Percentiles rank a stretch among this genome's conserved stretches.
phyloP scores from a whole-genome alignment of 2,797 vertebrate species.

The Arremon brunneinucha region DNA sequence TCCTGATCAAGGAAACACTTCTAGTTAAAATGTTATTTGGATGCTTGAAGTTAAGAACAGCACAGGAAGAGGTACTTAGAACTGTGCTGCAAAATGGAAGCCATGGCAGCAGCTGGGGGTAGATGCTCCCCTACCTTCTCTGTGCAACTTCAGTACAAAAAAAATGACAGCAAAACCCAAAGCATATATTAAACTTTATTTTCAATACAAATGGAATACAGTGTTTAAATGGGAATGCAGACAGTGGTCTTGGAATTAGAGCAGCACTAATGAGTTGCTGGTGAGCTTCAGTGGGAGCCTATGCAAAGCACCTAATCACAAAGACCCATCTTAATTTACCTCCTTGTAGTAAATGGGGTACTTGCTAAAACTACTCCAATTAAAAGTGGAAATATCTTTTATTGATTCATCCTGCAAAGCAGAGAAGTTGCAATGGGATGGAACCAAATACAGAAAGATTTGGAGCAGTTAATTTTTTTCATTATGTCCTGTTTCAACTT shows the following conservation, averaged over 20 bases:
- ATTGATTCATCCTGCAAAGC: not conserved
- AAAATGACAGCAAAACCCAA: not conserved
- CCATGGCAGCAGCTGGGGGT: accelerated
- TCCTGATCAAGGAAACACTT: not conserved
- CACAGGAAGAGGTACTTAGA: not conserved
- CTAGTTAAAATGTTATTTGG: not conserved
- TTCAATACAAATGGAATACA: not conserved
- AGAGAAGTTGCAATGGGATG: not conserved
- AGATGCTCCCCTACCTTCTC: not conserved
- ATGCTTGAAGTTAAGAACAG: not conserved
- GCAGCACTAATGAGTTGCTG: not conserved
- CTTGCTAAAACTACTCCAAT: not conserved
- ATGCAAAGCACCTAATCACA: not conserved
- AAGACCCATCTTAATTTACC: not conserved
- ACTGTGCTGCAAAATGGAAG: not conserved
- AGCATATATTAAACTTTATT: not conserved
- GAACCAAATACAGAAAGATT: not conserved
- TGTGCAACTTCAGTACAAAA: not conserved
- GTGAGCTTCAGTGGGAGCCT: not conserved
- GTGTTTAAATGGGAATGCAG: not conserved
- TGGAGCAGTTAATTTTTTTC: not conserved
- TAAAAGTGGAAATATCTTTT: not conserved
- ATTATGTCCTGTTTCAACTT: not conserved
- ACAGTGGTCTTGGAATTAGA: not conserved
- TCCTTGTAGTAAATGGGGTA: not conserved